These are phyloP conservation scores for Steinernema feltiae DNA, from an alignment of 1,140 invertebrate species.

Conservation along the genomic window DNA sequence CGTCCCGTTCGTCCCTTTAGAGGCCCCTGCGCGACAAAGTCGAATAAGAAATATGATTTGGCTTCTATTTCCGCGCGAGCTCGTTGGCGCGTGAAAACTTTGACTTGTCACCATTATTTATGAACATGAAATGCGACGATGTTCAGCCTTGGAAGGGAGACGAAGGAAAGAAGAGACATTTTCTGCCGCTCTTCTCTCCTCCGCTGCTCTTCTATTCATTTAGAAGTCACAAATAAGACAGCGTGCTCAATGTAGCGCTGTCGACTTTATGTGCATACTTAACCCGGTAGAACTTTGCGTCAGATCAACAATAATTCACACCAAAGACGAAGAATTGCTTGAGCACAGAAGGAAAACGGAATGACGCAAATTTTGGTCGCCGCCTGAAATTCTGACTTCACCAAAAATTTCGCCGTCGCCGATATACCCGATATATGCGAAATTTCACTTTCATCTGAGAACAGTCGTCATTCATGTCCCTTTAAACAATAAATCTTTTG, in stretches of 20 bases:
- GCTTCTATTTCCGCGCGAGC: background rate
- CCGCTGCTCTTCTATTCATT: background rate
- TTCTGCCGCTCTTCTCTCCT: background rate
- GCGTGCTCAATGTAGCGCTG: background rate
- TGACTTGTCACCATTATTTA: background rate
- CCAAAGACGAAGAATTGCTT: too few species aligned
- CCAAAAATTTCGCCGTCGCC: too few species aligned
- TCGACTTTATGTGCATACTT: too few species aligned
- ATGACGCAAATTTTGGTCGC: too few species aligned
- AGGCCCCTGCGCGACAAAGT: background rate
- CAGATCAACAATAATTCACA: too few species aligned
- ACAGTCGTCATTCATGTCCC: too few species aligned
- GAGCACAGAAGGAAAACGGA: too few species aligned
- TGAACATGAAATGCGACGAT: background rate
- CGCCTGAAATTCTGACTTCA: background rate
- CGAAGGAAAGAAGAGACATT: background rate
- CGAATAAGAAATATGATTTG: background rate
- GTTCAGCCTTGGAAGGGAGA: background rate
- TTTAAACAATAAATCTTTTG: too few species aligned
- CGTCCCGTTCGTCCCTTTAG: background rate
- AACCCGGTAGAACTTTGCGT: too few species aligned
- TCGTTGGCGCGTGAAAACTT: conserved; percentile 4
- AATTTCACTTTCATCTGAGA: too few species aligned
- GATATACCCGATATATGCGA: too few species aligned
- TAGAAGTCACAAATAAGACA: background rate